Evolutionary conservation across 1,140 invertebrate species (phyloP).

Genomic region (Calephelis virginiensis): DNA sequence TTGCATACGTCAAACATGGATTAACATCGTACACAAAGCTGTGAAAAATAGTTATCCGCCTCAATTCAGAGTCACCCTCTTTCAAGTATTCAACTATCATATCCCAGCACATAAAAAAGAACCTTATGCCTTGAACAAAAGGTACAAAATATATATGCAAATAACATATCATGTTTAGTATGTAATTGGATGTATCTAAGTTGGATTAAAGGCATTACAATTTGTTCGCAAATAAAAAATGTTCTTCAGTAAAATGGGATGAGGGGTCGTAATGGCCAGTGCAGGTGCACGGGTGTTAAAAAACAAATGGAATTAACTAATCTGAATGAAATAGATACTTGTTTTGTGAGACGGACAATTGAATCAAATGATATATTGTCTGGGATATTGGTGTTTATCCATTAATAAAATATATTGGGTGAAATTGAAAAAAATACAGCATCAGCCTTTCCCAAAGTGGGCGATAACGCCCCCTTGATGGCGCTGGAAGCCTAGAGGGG

Average conservation of each 20-base stretch:
- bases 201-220: conserved; percentile 75
- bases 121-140: conserved; percentile 29
- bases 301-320: conserved; percentile 49
- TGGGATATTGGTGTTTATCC: too few species aligned
- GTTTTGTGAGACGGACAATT: conserved; percentile 30
- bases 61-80: conserved; percentile 54
- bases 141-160: conserved; percentile 2
- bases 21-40: conserved; percentile 63
- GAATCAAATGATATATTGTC: neutral
- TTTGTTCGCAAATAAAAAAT: conserved; percentile 71
- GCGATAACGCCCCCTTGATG: too few species aligned
- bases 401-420: too few species aligned
- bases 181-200: conserved; percentile 73
- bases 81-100: conserved; percentile 7
- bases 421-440: too few species aligned
- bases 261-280: conserved; percentile 41
- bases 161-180: conserved; percentile 47
- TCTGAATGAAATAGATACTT: conserved; percentile 34
- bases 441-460: too few species aligned
- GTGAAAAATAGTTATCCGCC: conserved; percentile 67
- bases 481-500: too few species aligned
- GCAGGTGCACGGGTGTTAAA: conserved; percentile 62
- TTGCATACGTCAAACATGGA: conserved; percentile 66
- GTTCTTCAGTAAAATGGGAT: conserved; percentile 37
- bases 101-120: conserved; percentile 23